Conservation (phyloP, 2,113 vertebrate species). For the Cyanoramphus novaezelandiae region DNA sequence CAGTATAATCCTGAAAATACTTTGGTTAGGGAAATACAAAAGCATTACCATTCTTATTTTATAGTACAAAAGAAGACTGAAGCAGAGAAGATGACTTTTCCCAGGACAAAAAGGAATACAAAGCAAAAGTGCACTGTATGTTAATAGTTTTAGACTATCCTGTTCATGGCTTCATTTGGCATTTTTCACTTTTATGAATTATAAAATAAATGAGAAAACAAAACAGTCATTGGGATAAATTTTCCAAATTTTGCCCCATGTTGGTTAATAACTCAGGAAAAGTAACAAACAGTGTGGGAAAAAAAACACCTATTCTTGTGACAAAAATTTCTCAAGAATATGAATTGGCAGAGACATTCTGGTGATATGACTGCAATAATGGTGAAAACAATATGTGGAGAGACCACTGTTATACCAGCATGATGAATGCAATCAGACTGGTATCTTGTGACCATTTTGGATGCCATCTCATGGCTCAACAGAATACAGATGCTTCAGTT, state of each 20-base stretch:
- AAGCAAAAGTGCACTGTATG: not conserved
- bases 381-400: constrained; percentile 29
- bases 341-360: not conserved
- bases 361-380: not conserved
- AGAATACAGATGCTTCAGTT: not conserved
- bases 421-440: constrained; percentile 3
- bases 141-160: not conserved
- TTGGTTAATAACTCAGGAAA: not conserved
- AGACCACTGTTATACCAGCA: not conserved
- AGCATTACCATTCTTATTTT: not conserved
- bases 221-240: not conserved
- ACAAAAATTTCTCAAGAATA: constrained; percentile 18
- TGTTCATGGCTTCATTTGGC: not conserved
- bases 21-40: not conserved
- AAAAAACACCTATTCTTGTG: not conserved
- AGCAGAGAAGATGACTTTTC: not conserved
- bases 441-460: not conserved
- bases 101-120: not conserved
- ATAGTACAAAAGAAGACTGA: not conserved
- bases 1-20: not conserved
- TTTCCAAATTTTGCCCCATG: not conserved
- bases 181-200: not conserved
- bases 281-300: not conserved
- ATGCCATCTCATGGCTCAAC: not conserved
- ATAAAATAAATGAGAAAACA: not conserved